Conservation (phyloP, 2,888 invertebrate genomes). For the Archips crataeganus region DNA sequence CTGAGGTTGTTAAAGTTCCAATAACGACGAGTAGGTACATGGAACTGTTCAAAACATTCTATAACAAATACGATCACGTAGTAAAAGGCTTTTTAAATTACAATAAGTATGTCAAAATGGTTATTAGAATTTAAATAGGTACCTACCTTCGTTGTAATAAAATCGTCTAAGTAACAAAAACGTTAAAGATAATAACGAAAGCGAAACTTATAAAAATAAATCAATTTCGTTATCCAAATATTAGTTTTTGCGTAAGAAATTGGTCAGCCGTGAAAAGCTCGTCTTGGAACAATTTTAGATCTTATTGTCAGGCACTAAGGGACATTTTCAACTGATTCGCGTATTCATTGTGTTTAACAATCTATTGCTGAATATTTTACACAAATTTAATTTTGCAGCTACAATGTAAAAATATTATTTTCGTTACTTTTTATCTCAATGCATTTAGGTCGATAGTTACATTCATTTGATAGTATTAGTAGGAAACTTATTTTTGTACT, state of each 20-base stretch:
- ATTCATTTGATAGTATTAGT: background rate
- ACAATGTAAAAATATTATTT: background rate
- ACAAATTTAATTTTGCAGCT: background rate
- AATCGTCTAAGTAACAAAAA: slow-evolving; percentile 11
- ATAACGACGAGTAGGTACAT: background rate
- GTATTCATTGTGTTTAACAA: background rate
- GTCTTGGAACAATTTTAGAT: slow-evolving; percentile 1
- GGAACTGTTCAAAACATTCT: background rate
- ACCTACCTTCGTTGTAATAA: background rate
- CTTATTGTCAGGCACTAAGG: background rate
- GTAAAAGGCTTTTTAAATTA: background rate
- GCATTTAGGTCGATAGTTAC: background rate
- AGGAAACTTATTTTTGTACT: background rate
- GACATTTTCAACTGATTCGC: background rate
- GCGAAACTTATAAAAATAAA: slow-evolving; percentile 21
- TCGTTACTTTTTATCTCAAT: background rate
- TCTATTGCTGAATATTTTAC: background rate
- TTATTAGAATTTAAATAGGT: background rate
- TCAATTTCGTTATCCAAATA: slow-evolving; percentile 31
- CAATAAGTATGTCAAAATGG: background rate
- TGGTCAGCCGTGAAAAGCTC: slow-evolving; percentile 9
- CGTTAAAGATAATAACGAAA: slow-evolving; percentile 10
- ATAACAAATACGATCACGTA: background rate
- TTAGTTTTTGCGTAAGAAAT: slow-evolving; percentile 18
- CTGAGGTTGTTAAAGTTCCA: background rate